Conservation (phyloP, 2,113 vertebrate genomes). For the Hippocampus comes region DNA sequence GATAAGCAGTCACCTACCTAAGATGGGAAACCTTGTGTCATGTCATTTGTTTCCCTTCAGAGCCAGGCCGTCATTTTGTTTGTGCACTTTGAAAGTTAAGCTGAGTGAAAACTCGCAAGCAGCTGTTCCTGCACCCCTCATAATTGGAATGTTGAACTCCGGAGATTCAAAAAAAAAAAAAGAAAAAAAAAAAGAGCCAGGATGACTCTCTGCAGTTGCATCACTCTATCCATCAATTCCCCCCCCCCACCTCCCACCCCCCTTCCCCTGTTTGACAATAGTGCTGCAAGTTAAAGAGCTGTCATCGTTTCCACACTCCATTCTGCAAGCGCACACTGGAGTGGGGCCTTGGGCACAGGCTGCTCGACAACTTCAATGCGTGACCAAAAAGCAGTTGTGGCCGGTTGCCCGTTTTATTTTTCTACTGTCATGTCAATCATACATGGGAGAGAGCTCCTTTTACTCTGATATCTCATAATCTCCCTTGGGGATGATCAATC, state of each 20-base stretch:
- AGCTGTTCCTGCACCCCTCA: conserved; percentile 29
- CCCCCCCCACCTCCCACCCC: neutral
- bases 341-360: conserved; percentile 41
- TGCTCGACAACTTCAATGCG: conserved; percentile 56
- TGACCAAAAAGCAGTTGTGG: conserved; percentile 31
- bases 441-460: conserved; percentile 47
- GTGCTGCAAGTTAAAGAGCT: conserved; percentile 65
- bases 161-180: neutral
- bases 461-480: conserved; percentile 64
- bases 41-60: conserved; percentile 30
- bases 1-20: conserved; percentile 10
- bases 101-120: conserved; percentile 36
- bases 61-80: conserved; percentile 38
- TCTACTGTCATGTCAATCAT: conserved; percentile 52
- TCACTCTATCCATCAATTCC: conserved; percentile 54
- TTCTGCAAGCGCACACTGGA: conserved; percentile 13
- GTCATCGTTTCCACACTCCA: conserved; percentile 47
- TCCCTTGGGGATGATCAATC: conserved; percentile 66
- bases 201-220: conserved; percentile 22
- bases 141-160: conserved; percentile 13
- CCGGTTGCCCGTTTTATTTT: conserved; percentile 18
- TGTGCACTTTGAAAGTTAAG: conserved; percentile 32
- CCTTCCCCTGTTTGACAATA: conserved; percentile 36
- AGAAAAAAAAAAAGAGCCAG: conserved; percentile 6
- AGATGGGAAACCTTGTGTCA: conserved; percentile 18